These are phyloP conservation scores for Eutrigla gurnardus DNA, from an alignment of 2,797 vertebrate genomes.

Conservation along the genomic window DNA sequence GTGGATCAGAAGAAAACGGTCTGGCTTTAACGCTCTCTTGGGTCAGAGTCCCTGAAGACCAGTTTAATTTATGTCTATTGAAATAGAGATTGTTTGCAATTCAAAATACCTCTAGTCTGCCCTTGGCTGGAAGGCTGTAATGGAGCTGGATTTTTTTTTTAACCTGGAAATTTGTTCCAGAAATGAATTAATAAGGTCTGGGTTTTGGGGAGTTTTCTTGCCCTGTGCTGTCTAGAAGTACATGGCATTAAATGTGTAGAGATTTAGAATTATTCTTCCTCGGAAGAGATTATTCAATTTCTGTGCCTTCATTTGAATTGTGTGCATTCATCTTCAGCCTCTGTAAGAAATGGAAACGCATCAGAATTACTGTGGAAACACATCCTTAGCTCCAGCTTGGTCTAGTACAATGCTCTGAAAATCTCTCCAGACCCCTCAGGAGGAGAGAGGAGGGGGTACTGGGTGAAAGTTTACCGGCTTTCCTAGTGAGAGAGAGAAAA, in stretches of 20 bases:
- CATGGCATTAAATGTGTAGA: slow-evolving; percentile 38
- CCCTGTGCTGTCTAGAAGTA: neutral
- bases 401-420: slow-evolving; percentile 45
- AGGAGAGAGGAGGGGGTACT: slow-evolving; percentile 10
- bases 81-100: slow-evolving; percentile 23
- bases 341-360: slow-evolving; percentile 51
- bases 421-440: slow-evolving; percentile 5
- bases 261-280: slow-evolving; percentile 42
- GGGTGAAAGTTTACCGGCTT: neutral
- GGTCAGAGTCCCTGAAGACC: neutral
- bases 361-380: slow-evolving; percentile 27
- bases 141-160: slow-evolving; percentile 12
- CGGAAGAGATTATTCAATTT: slow-evolving; percentile 37
- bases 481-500: slow-evolving; percentile 21
- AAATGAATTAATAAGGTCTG: slow-evolving; percentile 19
- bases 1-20: neutral
- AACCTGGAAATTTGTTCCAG: slow-evolving; percentile 3
- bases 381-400: slow-evolving; percentile 25
- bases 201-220: slow-evolving; percentile 23
- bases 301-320: slow-evolving; percentile 36
- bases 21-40: slow-evolving; percentile 2
- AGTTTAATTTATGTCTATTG: slow-evolving; percentile 18
- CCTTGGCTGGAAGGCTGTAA: slow-evolving; percentile 10
- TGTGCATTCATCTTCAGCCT: slow-evolving; percentile 17
- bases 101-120: slow-evolving; percentile 20